Percentiles rank a stretch among this genome's conserved stretches.
Evolutionary conservation across 2,113 vertebrate genomes (phyloP).

Genomic region (Bos javanicus): DNA sequence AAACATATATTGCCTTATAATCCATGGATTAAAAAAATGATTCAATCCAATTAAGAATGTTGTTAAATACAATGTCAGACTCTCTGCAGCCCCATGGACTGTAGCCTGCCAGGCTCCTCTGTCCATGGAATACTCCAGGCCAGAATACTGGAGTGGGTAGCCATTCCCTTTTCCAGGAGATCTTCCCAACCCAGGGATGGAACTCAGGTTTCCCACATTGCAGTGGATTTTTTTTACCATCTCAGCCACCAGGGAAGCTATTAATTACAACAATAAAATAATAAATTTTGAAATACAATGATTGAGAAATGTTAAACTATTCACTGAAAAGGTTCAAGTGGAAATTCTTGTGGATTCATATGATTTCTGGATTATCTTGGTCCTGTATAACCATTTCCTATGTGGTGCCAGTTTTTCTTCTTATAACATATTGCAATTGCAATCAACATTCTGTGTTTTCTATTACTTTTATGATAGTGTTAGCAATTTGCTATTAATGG

Average conservation of each 20-base stretch:
- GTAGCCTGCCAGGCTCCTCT: neutral
- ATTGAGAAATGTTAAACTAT: neutral
- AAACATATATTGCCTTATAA: neutral
- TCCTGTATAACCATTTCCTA: neutral
- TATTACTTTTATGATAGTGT: neutral
- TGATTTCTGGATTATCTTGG: neutral
- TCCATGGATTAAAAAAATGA: neutral
- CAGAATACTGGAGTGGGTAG: neutral
- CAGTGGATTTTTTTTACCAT: neutral
- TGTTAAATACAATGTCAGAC: neutral
- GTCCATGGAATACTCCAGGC: neutral
- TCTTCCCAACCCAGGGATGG: neutral
- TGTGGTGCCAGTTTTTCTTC: neutral
- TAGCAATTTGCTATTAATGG: neutral
- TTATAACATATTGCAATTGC: neutral
- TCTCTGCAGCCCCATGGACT: neutral
- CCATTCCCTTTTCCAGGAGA: neutral
- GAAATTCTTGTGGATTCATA: neutral
- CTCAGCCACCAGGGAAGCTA: neutral
- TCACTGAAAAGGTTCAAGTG: neutral
- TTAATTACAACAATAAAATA: neutral
- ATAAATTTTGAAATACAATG: neutral
- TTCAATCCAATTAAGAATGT: neutral
- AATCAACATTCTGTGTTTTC: neutral
- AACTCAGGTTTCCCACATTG: neutral